These are phyloP conservation scores for Hydrocynus forskahlii DNA, from an alignment of 2,797 vertebrate species.

Conservation along the genomic window DNA sequence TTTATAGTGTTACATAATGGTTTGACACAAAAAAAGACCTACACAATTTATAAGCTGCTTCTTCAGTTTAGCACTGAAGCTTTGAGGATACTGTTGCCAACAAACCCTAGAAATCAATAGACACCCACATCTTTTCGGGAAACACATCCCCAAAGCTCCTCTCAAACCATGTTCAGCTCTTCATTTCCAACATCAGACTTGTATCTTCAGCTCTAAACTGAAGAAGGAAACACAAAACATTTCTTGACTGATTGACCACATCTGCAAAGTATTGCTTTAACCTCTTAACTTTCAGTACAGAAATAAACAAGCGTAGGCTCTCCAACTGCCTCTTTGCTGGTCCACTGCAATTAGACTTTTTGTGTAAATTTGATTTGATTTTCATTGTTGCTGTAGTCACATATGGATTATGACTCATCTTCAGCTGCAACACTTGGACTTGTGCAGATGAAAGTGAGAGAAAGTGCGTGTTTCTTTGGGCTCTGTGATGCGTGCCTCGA, in stretches of 20 bases:
- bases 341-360: too few relatives aligned
- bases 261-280: too few relatives aligned
- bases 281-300: too few relatives aligned
- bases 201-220: not conserved
- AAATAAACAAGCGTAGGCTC: too few relatives aligned
- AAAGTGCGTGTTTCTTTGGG: conserved; percentile 9
- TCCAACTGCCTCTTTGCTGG: too few relatives aligned
- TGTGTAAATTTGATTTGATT: not conserved
- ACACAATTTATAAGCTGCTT: not conserved
- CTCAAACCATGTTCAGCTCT: too few relatives aligned
- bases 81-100: not conserved
- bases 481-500: not conserved
- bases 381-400: not conserved
- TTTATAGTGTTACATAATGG: too few relatives aligned
- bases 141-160: too few relatives aligned
- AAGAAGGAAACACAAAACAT: not conserved
- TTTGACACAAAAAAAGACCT: too few relatives aligned
- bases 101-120: too few relatives aligned
- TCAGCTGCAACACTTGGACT: conserved; percentile 9
- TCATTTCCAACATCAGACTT: not conserved
- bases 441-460: conserved; percentile 23
- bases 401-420: conserved; percentile 35
- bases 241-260: not conserved
- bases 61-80: not conserved
- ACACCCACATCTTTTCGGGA: not conserved